Base-by-base conservation (phyloP, 2,113 vertebrate species). In the Perca schrenkii region DNA sequence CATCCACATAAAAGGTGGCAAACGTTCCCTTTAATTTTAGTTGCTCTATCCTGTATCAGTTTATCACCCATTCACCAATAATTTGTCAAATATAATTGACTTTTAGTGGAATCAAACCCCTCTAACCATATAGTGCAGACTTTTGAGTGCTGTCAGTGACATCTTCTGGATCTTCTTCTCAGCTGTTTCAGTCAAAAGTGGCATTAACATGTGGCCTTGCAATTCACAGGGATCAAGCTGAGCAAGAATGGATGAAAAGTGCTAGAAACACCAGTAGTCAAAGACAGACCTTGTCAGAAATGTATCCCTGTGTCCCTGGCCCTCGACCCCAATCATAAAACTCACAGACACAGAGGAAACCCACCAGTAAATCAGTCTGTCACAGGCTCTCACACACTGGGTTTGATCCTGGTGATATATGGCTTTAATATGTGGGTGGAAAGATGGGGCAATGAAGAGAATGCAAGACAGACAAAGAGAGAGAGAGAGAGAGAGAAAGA, bases 321-420 rank as follows among this genome's bases (percentile, higher is more conserved):
- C 89, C 80, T 82, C 71, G 86, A 93, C 92, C 91, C 67, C 77
- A 85, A 91, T 93, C 91, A 91, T 91, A 94, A 93, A 93, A 90
- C 84, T 86, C 79, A 83, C 80, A 91, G 88, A 94, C 92, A 77
- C 74, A 65, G 80, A 88, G 74, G 85, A 88, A 92, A 82, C 46
- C 61, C 74, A 53, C 57, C 82, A 90, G 78, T 94, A 93, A 92
- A 92, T 94, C 91, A 89, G 77, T 50, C 76, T 68, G 85, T 89
- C 83, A 50, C 86, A 67, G 69, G 22, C 56, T 89, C 54, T 89
- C 78, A 86, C 87, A 79, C 78, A 66, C 77, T n/a, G 65, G 82
- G 86, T 88, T 91, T 92, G 93, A 94, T 92, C 85, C 76, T 22
- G n/a, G 63, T 90, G 89, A 94, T 90, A 53, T 92, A 92, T 87